phyloP scores from a whole-genome alignment of 2,888 invertebrate species.

The Merodon equestris region DNA sequence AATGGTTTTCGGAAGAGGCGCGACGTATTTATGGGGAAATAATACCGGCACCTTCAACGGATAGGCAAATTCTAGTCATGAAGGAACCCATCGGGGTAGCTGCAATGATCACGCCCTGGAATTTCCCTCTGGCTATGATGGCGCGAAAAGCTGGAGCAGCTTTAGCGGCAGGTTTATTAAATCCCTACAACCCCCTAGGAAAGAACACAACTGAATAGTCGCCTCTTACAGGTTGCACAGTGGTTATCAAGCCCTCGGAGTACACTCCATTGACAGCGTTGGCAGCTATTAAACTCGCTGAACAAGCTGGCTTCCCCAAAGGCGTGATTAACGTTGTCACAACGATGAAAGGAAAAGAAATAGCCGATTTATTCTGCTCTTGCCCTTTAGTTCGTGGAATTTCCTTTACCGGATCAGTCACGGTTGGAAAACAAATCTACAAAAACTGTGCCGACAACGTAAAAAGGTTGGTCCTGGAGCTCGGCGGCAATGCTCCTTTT shows the following conservation, averaged over 20 bases:
- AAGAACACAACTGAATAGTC: background rate
- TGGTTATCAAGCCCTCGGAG: slow-evolving; percentile 95
- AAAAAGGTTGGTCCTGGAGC: slow-evolving; percentile 94
- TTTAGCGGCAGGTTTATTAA: slow-evolving; percentile 76
- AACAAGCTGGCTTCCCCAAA: slow-evolving; percentile 94
- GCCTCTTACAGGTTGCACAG: slow-evolving; percentile 87
- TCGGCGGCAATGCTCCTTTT: slow-evolving; percentile 99
- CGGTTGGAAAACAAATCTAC: slow-evolving; percentile 93
- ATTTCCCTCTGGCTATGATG: slow-evolving; percentile 98
- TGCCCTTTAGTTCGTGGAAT: slow-evolving; percentile 91
- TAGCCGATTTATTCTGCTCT: slow-evolving; percentile 92
- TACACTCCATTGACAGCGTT: slow-evolving; percentile 97
- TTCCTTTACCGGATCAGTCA: slow-evolving; percentile 97
- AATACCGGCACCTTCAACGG: slow-evolving; percentile 85
- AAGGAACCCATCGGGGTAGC: slow-evolving; percentile 96
- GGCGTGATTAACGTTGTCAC: slow-evolving; percentile 97
- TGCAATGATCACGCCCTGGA: slow-evolving; percentile 97
- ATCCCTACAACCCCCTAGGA: background rate
- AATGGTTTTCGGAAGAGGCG: slow-evolving; percentile 98
- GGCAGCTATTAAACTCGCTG: slow-evolving; percentile 90
- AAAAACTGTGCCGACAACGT: slow-evolving; percentile 91
- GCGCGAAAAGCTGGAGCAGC: slow-evolving; percentile 97
- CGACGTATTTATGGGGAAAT: slow-evolving; percentile 91
- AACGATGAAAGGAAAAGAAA: slow-evolving; percentile 85
- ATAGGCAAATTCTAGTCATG: slow-evolving; percentile 87